These are phyloP conservation scores for Pangasius krempfi DNA, from an alignment of 2,797 vertebrate genomes.

Conservation along the genomic window DNA sequence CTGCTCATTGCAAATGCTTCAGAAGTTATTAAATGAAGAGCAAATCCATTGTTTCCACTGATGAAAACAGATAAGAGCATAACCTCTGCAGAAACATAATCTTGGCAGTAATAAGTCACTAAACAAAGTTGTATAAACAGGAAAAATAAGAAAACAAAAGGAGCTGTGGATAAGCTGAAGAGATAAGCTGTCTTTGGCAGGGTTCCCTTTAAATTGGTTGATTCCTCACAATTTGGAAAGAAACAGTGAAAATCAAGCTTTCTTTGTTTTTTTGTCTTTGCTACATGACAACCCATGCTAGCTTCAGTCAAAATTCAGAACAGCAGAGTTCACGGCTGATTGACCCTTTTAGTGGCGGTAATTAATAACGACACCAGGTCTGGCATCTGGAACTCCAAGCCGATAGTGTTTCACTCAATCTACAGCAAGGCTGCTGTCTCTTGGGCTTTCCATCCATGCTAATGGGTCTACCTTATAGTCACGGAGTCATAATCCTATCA, in stretches of 20 bases:
- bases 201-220: slow-evolving; percentile 4
- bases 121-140: slow-evolving; percentile 11
- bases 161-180: background rate
- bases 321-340: slow-evolving; percentile 48
- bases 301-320: slow-evolving; percentile 50
- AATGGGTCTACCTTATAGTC: slow-evolving; percentile 69
- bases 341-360: slow-evolving; percentile 60
- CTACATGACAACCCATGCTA: slow-evolving; percentile 35
- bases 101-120: background rate
- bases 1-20: slow-evolving; percentile 18
- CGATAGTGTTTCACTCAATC: slow-evolving; percentile 65
- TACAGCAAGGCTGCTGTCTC: slow-evolving; percentile 62
- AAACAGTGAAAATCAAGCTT: background rate
- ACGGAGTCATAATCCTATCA: slow-evolving; percentile 73
- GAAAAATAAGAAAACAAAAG: background rate
- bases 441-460: slow-evolving; percentile 55
- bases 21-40: slow-evolving; percentile 43
- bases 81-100: slow-evolving; percentile 8
- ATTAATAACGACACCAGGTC: slow-evolving; percentile 58
- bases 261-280: slow-evolving; percentile 25
- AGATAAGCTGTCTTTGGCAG: slow-evolving; percentile 33
- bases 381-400: slow-evolving; percentile 50
- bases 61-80: slow-evolving; percentile 19
- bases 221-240: slow-evolving; percentile 2
- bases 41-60: slow-evolving; percentile 22